Evolutionary conservation across 2,113 vertebrate species (phyloP).

Genomic region (Chamaea fasciata): DNA sequence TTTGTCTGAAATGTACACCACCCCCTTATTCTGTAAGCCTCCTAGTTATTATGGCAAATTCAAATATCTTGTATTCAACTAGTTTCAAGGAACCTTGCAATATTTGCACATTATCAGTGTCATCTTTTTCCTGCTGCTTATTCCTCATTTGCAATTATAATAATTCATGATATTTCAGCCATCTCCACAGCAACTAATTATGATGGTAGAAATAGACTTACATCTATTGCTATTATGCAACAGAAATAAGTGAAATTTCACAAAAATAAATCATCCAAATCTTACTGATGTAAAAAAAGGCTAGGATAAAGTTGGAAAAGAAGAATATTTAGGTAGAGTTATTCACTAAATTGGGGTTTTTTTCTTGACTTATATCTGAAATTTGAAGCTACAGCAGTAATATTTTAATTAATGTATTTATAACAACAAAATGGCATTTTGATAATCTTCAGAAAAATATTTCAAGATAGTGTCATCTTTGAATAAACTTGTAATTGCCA

Average conservation of each 20-base stretch:
- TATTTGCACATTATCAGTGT: constrained; percentile 56
- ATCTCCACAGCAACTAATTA: constrained; percentile 59
- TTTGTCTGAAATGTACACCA: background rate
- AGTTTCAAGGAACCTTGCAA: constrained; percentile 22
- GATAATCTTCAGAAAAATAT: background rate
- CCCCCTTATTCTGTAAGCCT: background rate
- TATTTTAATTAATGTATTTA: background rate
- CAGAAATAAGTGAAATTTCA: constrained; percentile 18
- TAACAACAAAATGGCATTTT: background rate
- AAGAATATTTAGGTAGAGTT: background rate
- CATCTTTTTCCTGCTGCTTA: constrained; percentile 50
- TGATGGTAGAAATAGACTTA: constrained; percentile 42
- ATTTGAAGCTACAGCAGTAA: background rate
- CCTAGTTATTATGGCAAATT: background rate
- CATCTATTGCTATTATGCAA: constrained; percentile 26
- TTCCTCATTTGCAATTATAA: constrained; percentile 57
- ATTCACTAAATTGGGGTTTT: background rate
- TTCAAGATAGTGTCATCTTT: background rate
- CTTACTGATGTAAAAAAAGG: background rate
- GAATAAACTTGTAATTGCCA: background rate
- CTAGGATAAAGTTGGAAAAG: background rate
- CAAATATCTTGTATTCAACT: background rate
- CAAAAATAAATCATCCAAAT: constrained; percentile 8
- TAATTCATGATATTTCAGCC: constrained; percentile 40
- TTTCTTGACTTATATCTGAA: background rate